These are phyloP conservation scores for Lacerta agilis DNA, from an alignment of 2,797 vertebrate species.

Conservation along the genomic window DNA sequence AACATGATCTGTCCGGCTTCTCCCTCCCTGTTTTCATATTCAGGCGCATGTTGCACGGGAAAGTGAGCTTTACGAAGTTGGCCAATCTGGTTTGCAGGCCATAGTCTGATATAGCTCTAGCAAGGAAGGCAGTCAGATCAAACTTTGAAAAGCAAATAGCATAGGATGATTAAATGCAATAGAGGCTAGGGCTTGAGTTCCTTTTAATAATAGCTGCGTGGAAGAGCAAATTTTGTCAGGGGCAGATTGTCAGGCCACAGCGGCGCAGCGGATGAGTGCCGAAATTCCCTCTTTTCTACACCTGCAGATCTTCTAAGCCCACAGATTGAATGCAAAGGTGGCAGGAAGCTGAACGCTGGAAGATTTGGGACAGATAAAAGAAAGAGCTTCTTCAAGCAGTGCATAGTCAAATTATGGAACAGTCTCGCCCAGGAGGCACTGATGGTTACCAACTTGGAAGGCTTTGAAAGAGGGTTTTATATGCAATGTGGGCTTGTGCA, in stretches of 20 bases:
- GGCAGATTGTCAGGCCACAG: neutral
- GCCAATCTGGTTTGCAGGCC: neutral
- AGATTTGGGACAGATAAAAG: too few species aligned
- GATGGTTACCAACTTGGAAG: too few species aligned
- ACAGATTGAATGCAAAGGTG: neutral
- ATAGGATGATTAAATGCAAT: neutral
- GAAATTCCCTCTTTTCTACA: neutral
- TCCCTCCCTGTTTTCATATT: neutral
- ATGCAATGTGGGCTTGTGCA: neutral
- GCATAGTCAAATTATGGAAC: too few species aligned
- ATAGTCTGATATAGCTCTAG: neutral
- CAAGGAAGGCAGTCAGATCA: constrained; percentile 15
- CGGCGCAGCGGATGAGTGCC: neutral
- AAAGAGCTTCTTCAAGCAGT: too few species aligned
- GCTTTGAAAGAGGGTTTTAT: too few species aligned
- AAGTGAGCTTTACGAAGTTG: constrained; percentile 27
- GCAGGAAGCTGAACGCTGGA: neutral
- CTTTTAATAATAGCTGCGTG: neutral
- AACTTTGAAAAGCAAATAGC: constrained; percentile 9
- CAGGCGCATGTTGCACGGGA: neutral
- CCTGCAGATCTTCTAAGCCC: neutral
- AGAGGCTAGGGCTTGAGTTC: neutral
- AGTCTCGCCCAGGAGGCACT: too few species aligned
- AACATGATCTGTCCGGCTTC: neutral
- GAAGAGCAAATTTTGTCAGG: neutral